Evolutionary conservation across 2,888 invertebrate genomes (phyloP), one percentile per base, ranked within the genome.

Genomic region (Sialis lutaria): DNA sequence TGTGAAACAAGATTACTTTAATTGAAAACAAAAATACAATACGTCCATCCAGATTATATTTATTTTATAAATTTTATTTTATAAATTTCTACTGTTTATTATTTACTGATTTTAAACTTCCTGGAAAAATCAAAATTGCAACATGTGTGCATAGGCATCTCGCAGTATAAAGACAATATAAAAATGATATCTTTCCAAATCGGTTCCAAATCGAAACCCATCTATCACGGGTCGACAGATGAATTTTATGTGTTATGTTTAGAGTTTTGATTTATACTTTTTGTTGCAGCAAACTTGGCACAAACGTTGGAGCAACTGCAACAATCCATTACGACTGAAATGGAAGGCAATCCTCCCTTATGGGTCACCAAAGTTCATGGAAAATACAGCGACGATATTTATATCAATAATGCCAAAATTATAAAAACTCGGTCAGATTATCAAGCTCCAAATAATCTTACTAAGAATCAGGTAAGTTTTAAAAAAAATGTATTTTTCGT

Each of bases 341-440:
- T 86, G 57, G 82, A 82, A 49, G 89, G 88, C 12, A 88, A 85
- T 67, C 87, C 88, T 0, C 86, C 87, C 1, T 67, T 90, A 45
- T 90, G 88, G 81, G 79, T 90, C 50, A 87, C 87, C 45, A 73
- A 77, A 53, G 75, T 73, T 50, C 70, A 72, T 9, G 72, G 71
- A 42, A 58, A 63, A 5, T 72, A 73, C 63, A 77, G 77, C 55
- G 75, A 80, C 49, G 85, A 87, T 54, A 76, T 88, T 56, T 92
- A 76, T 65, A 79, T 91, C 51, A 91, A 91, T 67, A 89, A 91
- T 63, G 91, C 90, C 2, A 78, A 78, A 60, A 75, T 91, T 46
- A 68, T 82, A 55, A 72, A 76, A 49, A 74, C 76, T 42, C 72
- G 78, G 49, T 82, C 85, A 22, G 72, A 77, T 59, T 76, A 76